These are phyloP conservation scores for Caenorhabditis brenneri DNA, from an alignment of 1,140 invertebrate genomes.

Conservation along the genomic window DNA sequence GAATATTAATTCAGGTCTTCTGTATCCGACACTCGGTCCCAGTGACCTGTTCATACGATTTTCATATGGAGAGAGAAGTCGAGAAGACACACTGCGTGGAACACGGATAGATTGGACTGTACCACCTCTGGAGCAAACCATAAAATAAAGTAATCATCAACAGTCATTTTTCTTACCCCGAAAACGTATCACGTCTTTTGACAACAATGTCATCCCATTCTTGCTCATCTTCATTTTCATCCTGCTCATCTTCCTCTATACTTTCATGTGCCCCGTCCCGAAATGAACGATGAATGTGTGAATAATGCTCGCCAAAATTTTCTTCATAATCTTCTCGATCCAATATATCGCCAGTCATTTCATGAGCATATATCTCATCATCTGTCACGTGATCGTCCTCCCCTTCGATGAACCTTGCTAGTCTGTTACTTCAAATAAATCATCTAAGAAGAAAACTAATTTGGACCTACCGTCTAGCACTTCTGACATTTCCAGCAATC, in stretches of 20 bases:
- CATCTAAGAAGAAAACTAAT: no score
- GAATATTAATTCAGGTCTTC: background rate
- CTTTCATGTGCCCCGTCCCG: background rate
- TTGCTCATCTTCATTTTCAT: no score
- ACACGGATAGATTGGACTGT: background rate
- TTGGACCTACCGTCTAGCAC: slow-evolving; percentile 78
- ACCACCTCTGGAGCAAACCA: no score
- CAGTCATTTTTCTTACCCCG: background rate
- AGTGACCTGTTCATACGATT: background rate
- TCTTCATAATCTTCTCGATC: background rate
- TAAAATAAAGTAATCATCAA: no score
- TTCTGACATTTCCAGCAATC: slow-evolving; percentile 78
- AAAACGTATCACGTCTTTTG: background rate
- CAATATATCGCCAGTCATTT: background rate
- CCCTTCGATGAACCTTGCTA: slow-evolving; percentile 54
- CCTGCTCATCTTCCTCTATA: no score
- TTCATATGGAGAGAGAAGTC: background rate
- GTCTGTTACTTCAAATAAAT: slow-evolving; percentile 34
- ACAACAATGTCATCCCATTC: slow-evolving; percentile 13
- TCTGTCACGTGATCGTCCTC: slow-evolving; percentile 48
- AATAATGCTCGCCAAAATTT: background rate
- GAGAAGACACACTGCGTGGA: background rate
- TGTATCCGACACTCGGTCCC: background rate
- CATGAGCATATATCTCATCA: slow-evolving; percentile 31
- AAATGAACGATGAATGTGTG: background rate